Evolutionary conservation across 2,797 vertebrate genomes (phyloP).

Genomic region (Amblyraja radiata): DNA sequence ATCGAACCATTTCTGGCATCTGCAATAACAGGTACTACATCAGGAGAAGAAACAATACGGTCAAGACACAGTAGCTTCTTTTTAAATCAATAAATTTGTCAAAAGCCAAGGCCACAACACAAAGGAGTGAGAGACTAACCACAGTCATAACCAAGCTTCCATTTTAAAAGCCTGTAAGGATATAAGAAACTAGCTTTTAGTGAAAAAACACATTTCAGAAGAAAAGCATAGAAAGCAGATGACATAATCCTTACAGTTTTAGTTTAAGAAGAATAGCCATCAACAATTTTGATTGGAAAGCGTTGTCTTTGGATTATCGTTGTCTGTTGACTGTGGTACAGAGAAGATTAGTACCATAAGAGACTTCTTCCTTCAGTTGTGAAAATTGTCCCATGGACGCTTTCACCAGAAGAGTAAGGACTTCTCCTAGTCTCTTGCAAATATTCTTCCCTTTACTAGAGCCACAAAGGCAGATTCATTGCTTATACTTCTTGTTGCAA

Average conservation of each 20-base stretch:
- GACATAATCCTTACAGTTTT: background rate
- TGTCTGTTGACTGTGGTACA: background rate
- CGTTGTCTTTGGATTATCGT: background rate
- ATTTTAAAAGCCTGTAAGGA: background rate
- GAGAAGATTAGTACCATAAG: background rate
- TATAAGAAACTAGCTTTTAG: background rate
- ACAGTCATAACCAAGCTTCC: background rate
- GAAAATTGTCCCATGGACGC: background rate
- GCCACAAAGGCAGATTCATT: background rate
- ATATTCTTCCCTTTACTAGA: background rate
- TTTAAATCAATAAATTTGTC: background rate
- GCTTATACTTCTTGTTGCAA: background rate
- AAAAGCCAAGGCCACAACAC: background rate
- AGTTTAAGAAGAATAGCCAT: background rate
- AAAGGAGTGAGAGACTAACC: background rate
- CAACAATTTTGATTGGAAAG: background rate
- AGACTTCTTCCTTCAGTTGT: background rate
- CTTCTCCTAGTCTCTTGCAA: background rate
- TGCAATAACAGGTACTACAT: conserved; percentile 65
- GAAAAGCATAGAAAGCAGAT: background rate
- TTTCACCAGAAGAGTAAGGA: background rate
- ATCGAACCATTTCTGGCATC: conserved; percentile 63
- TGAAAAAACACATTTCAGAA: background rate
- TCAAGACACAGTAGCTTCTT: background rate
- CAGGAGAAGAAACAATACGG: background rate